Conservation (phyloP, 1,140 invertebrate species). For the Leptonema lineaticorne region DNA sequence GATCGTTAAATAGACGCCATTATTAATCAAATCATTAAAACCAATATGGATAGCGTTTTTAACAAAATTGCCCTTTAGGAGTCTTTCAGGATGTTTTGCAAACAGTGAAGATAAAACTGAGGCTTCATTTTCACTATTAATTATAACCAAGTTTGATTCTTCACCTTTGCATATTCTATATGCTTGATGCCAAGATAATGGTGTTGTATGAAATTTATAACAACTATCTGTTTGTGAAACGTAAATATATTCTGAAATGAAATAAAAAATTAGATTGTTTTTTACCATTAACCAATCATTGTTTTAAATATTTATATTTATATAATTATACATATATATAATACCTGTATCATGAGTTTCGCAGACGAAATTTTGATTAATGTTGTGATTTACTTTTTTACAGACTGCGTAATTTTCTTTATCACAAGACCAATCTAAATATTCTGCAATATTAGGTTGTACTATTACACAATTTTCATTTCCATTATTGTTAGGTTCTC, state of each 20-base stretch:
- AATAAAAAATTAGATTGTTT: neutral
- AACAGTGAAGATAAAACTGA: conserved; percentile 24
- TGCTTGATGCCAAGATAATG: conserved; percentile 42
- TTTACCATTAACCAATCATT: too few species aligned
- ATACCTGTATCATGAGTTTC: conserved; percentile 10
- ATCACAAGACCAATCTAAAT: conserved; percentile 23
- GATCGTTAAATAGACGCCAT: conserved; percentile 43
- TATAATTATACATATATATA: neutral
- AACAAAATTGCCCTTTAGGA: conserved; percentile 37
- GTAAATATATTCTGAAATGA: conserved; percentile 28
- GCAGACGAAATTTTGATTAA: too few species aligned
- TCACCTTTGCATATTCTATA: conserved; percentile 43
- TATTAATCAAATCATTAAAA: conserved; percentile 42
- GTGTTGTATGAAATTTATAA: conserved; percentile 44
- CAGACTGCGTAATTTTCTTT: neutral
- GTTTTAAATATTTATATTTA: neutral
- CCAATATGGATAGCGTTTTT: conserved; percentile 43
- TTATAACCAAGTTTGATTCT: conserved; percentile 43
- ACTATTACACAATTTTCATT: conserved; percentile 28
- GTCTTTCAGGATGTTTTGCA: conserved; percentile 29
- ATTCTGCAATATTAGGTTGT: neutral
- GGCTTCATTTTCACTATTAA: conserved; percentile 39
- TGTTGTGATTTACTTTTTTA: neutral
- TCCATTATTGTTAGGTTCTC: conserved; percentile 20
- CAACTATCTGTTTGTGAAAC: conserved; percentile 21